Evolutionary conservation across 2,888 invertebrate species (phyloP).

Genomic region (Onthophagus sagittarius): DNA sequence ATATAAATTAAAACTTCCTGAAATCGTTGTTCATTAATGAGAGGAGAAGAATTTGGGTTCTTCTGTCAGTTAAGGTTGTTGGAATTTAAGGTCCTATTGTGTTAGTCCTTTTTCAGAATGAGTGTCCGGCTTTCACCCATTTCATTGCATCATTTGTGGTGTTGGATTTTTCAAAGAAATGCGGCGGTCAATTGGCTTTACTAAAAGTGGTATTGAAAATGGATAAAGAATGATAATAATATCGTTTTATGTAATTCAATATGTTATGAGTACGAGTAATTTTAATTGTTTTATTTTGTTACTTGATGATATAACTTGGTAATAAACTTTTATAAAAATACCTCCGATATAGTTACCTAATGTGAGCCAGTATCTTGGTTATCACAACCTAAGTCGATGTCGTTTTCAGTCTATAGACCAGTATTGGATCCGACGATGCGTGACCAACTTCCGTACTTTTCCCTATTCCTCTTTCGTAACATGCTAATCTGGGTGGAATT

Average conservation of each 20-base stretch:
- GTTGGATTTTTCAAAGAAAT: background rate
- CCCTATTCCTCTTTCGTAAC: slow-evolving; percentile 9
- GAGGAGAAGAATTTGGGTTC: background rate
- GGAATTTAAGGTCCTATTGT: background rate
- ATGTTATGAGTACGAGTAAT: background rate
- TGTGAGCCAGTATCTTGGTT: background rate
- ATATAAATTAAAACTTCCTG: too few relatives aligned
- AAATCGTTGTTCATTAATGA: background rate
- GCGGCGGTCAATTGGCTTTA: background rate
- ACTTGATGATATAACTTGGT: too few relatives aligned
- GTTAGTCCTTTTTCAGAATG: background rate
- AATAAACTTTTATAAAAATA: background rate
- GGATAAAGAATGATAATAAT: too few relatives aligned
- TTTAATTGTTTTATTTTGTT: background rate
- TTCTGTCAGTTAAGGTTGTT: background rate
- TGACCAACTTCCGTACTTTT: slow-evolving; percentile 11
- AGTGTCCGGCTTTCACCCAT: background rate
- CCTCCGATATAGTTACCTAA: background rate
- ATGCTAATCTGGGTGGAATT: background rate
- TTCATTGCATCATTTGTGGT: background rate
- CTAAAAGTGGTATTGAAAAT: background rate
- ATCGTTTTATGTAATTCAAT: background rate
- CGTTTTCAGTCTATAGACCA: background rate
- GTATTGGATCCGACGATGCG: slow-evolving; percentile 1
- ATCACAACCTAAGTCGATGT: background rate